Base-by-base conservation (phyloP, 92 coral and sea anemone genomes). In the Porites divaricata region DNA sequence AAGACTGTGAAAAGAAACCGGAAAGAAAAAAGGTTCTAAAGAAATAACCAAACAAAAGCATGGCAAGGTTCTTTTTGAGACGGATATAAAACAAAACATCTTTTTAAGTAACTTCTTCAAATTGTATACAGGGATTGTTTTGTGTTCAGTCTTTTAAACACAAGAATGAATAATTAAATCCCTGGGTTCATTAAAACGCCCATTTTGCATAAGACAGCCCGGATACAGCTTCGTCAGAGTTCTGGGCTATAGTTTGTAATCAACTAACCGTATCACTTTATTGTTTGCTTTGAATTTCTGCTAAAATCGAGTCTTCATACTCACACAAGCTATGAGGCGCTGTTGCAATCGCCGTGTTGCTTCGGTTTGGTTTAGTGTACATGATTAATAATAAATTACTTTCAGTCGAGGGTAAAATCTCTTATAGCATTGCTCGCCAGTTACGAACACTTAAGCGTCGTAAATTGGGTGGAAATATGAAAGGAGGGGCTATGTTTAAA, bases 81-180 rank as follows among this genome's bases (percentile, higher is more conserved):
- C 15, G 12, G 16, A 10, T 12, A 48, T 15, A 67, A 22, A 52
- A 69, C 56, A 80, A 80, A 67, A 70, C 45, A 75, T 22, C 48
- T 58, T 69, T 24, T 50, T 19, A 68, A 58, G 58, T 54, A 28
- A 57, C 67, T 54, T 70, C 67, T 80, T 70, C 28, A 54, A 28
- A 69, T 80, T 77, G 41, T 62, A 77, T 77, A 35, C 45, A 62
- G 57, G 81, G 50, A 45, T 80, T 80, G 68, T 69, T 80, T 80
- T 35, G 41, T 70, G 85, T 80, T 54, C 85, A 68, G 85, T 80
- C 77, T 80, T 80, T 78, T 80, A 70, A 73, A 63, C 79, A 63
- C 62, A n/a, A 10, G 72, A 82, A 72, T 82, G 72, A 82, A 82
- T 82, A 59, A 82, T 82, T 82, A 72, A 82, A 61, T 63, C 78